Base-by-base conservation (phyloP, 2,113 vertebrate genomes). In the Polypterus bichir region DNA sequence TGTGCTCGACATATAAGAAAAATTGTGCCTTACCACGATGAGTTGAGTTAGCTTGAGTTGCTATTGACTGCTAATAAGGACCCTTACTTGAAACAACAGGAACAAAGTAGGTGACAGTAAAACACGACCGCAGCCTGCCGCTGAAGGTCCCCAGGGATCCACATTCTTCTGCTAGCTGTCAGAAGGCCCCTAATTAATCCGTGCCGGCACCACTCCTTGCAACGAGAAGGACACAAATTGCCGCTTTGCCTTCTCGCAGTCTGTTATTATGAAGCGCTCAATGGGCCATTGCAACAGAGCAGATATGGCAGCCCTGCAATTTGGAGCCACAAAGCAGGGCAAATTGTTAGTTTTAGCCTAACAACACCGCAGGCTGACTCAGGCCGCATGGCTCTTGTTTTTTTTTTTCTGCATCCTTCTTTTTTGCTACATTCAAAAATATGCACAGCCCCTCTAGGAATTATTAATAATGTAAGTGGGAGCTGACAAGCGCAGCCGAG, bases 151-250 rank as follows among this genome's bases (percentile, higher is more conserved):
- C 44, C 44, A 47, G 55, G n/a, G 7, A 48, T 9, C 45, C 27
- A n/a, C 8, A 62, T 9, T 7, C 46, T 48, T 7, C 1, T 47
- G 56, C 59, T 62, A 62, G 49, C 47, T 68, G 64, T 69, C 68
- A 66, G 54, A 64, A 71, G 65, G 64, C 56, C n/a, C 53, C 69
- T 74, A 70, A 71, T 79, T 70, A 73, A 66, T 66, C 67, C 57
- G 5, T 51, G 57, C 58, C 65, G 66, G 54, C 3, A 65, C 62
- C 44, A 4, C 56, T 64, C 62, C 73, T 66, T 48, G 46, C 1
- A 57, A 48, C 54, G 66, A 59, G 62, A 51, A 10, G 4, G 65
- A 66, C 62, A 64, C 46, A 65, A 71, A 72, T 56, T 63, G 54
- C 7, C 8, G 9, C 7, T 64, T 62, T 61, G 47, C 46, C 65